Evolutionary conservation across 35 echinoderm and acorn worm species (phyloP).

Genomic region (Eucidaris tribuloides): DNA sequence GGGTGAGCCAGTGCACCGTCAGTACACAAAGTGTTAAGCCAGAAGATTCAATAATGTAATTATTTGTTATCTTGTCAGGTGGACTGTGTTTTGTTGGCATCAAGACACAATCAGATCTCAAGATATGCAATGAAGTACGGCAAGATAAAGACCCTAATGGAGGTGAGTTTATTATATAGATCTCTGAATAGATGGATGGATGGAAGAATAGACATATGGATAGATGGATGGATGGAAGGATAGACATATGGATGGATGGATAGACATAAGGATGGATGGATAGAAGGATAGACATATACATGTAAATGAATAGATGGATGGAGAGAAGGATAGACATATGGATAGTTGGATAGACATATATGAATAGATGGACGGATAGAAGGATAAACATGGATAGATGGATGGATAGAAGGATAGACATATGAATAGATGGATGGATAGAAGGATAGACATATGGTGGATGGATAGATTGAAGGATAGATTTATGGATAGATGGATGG

Average conservation of each 20-base stretch:
- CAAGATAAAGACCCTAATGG: conserved; percentile 49
- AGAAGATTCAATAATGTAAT: too few relatives aligned
- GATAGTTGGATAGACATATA: background rate
- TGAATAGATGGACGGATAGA: background rate
- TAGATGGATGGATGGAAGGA: background rate
- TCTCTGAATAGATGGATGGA: too few relatives aligned
- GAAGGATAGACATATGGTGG: too few relatives aligned
- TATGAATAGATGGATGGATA: too few relatives aligned
- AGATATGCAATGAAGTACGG: conserved; percentile 85
- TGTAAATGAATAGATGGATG: background rate
- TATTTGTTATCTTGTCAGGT: conserved; percentile 40
- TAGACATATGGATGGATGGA: background rate
- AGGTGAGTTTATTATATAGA: conserved; percentile 18
- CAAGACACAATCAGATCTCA: conserved; percentile 77
- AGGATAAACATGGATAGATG: too few relatives aligned
- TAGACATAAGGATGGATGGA: background rate
- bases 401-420: too few relatives aligned
- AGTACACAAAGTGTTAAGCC: background rate
- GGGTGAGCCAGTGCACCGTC: too few relatives aligned
- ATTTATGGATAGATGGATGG: too few relatives aligned
- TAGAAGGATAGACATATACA: background rate
- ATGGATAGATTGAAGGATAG: too few relatives aligned
- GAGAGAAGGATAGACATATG: background rate
- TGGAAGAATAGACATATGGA: background rate
- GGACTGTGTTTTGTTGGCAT: conserved; percentile 74